Percentiles rank a stretch among this genome's conserved stretches.
phyloP scores from a whole-genome alignment of 2,888 invertebrate species.

The Drosophila prolongata region DNA sequence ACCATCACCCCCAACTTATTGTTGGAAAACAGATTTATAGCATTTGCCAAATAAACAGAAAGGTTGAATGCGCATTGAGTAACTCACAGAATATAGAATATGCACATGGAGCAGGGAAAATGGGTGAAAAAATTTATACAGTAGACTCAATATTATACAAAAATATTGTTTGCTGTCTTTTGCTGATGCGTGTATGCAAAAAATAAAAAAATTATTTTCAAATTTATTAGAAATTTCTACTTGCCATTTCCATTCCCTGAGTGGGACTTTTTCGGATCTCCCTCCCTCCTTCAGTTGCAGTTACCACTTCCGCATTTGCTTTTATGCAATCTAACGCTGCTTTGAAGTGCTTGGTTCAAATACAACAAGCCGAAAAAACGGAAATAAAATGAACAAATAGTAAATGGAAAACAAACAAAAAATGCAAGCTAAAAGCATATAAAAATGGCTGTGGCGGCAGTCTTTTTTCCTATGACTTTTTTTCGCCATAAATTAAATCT shows the following conservation, averaged over 20 bases:
- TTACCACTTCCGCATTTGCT: slow-evolving; percentile 49
- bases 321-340: slow-evolving; percentile 47
- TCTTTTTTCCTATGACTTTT: slow-evolving; percentile 11
- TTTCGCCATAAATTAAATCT: slow-evolving; percentile 74
- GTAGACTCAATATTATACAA: slow-evolving; percentile 38
- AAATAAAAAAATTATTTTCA: slow-evolving; percentile 55
- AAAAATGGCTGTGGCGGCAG: slow-evolving; percentile 41
- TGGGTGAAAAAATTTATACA: slow-evolving; percentile 5
- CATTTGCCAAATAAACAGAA: slow-evolving; percentile 63
- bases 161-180: slow-evolving; percentile 55
- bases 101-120: slow-evolving; percentile 10
- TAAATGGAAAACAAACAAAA: slow-evolving; percentile 26
- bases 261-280: slow-evolving; percentile 10
- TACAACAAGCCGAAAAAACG: slow-evolving; percentile 33
- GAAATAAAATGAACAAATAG: slow-evolving; percentile 35
- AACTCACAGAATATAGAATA: slow-evolving; percentile 33
- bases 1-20: slow-evolving; percentile 42
- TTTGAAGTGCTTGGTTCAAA: slow-evolving; percentile 59
- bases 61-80: slow-evolving; percentile 38
- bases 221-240: slow-evolving; percentile 63
- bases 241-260: slow-evolving; percentile 19
- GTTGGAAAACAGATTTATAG: slow-evolving; percentile 52
- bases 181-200: slow-evolving; percentile 59
- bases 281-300: slow-evolving; percentile 14
- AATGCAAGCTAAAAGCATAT: slow-evolving; percentile 45